phyloP scores from a whole-genome alignment of 1,140 invertebrate species.

The Daktulosphaira vitifoliae region DNA sequence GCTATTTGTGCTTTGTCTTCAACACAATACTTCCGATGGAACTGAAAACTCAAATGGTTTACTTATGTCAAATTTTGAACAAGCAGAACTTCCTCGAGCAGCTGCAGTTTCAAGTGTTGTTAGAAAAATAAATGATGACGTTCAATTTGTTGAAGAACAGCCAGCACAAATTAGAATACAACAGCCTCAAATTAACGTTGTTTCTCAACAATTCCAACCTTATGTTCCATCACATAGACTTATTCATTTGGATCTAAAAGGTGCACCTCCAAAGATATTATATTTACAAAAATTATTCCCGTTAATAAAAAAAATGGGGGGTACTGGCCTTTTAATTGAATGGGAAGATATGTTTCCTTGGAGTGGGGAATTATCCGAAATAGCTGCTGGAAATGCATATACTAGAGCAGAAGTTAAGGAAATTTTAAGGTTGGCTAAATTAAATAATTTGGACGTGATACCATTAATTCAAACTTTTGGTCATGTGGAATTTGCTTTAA shows the following conservation, averaged over 20 bases:
- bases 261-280: constrained; percentile 67
- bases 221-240: constrained; percentile 42
- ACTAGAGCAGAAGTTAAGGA: constrained; percentile 55
- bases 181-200: neutral
- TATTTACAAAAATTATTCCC: constrained; percentile 66
- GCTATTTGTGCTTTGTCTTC: constrained; percentile 40
- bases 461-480: constrained; percentile 65
- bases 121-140: constrained; percentile 27
- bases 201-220: neutral
- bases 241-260: constrained; percentile 85
- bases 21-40: constrained; percentile 39
- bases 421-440: constrained; percentile 55
- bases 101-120: neutral
- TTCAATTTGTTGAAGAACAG: constrained; percentile 36
- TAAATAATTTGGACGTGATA: constrained; percentile 55
- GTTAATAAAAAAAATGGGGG: constrained; percentile 64
- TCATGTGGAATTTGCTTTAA: constrained; percentile 58
- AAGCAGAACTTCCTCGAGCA: neutral
- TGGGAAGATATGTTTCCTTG: constrained; percentile 99
- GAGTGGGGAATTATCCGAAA: constrained; percentile 51
- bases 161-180: neutral
- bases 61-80: neutral
- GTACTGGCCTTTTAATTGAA: constrained; percentile 82
- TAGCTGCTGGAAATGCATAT: constrained; percentile 72
- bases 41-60: constrained; percentile 24